phyloP scores from a whole-genome alignment of 2,113 vertebrate genomes.

The Indicator maculatus region DNA sequence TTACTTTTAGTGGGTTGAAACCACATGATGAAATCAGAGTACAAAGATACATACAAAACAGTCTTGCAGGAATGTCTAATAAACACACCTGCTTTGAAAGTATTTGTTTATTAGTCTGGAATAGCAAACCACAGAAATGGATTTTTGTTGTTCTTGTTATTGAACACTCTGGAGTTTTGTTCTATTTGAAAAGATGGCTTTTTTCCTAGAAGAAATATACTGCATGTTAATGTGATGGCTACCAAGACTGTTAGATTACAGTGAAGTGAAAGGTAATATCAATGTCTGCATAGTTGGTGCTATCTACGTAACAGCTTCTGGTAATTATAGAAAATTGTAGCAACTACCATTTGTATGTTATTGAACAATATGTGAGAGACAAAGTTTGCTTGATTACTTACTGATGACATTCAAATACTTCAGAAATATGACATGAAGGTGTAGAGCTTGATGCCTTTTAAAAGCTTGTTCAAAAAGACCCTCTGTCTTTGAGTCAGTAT shows the following conservation, averaged over 20 bases:
- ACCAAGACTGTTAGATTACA: neutral
- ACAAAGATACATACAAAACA: neutral
- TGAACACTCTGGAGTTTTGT: neutral
- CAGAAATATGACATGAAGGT: neutral
- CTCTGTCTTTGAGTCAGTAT: neutral
- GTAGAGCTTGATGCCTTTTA: neutral
- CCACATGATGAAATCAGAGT: neutral
- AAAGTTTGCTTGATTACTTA: neutral
- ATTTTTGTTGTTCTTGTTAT: neutral
- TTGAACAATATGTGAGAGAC: neutral
- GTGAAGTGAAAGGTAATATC: neutral
- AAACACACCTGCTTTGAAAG: neutral
- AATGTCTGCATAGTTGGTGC: neutral
- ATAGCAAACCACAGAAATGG: neutral
- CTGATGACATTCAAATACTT: neutral
- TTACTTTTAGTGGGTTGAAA: neutral
- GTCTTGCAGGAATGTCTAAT: neutral
- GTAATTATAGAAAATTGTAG: neutral
- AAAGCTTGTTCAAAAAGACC: neutral
- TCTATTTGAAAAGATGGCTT: neutral
- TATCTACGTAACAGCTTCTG: neutral
- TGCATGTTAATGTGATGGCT: neutral
- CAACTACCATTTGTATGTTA: neutral
- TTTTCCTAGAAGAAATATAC: neutral
- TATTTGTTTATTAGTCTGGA: neutral